A percentile compares a stretch with the other conserved stretches of the same genome.
These are phyloP conservation scores for Platorchestia sp. DNA, from an alignment of 1,140 invertebrate species.

Conservation along the genomic window DNA sequence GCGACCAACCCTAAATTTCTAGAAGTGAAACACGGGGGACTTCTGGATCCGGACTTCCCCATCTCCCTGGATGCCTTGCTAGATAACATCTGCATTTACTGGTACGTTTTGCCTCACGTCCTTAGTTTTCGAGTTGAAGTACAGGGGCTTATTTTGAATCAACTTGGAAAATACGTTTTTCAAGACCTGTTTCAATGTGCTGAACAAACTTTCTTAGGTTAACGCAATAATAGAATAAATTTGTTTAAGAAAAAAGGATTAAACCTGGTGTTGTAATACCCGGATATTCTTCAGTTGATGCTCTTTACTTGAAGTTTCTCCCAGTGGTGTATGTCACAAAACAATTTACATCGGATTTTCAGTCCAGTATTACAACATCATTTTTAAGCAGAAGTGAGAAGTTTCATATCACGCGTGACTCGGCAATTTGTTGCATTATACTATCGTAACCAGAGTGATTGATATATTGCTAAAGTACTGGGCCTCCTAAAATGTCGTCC, in stretches of 20 bases:
- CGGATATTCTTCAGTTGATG: neutral
- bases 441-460: no score
- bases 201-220: neutral
- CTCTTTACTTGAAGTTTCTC: neutral
- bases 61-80: slow-evolving; percentile 82
- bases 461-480: no score
- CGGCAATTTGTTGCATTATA: no score
- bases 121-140: neutral
- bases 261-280: neutral
- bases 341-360: neutral
- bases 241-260: neutral
- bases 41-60: slow-evolving; percentile 73
- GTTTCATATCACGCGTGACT: no score
- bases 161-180: neutral
- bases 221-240: neutral
- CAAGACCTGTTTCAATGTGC: neutral
- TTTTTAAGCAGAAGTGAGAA: no score
- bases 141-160: neutral
- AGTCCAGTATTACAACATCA: no score
- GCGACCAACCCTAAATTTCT: slow-evolving; percentile 79
- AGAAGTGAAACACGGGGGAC: slow-evolving; percentile 79
- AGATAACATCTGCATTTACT: slow-evolving; percentile 92
- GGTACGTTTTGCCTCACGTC: slow-evolving; percentile 70
- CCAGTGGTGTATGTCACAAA: neutral
- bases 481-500: no score